These are phyloP conservation scores for Scylla paramamosain DNA, from an alignment of 1,140 invertebrate species.

Conservation along the genomic window DNA sequence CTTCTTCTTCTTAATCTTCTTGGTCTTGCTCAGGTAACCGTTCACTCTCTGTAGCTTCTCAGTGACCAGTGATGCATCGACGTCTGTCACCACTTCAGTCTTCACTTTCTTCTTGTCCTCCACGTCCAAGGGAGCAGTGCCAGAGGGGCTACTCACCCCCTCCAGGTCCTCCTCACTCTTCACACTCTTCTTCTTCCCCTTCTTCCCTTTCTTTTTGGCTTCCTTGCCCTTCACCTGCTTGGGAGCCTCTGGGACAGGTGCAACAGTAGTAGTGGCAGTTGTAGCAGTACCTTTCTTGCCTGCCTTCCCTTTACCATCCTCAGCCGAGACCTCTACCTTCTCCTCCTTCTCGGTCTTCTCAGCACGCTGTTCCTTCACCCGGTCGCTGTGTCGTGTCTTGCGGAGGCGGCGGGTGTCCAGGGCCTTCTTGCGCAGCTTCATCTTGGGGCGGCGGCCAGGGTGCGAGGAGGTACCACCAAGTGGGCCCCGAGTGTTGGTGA, in stretches of 20 bases:
- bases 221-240: background rate
- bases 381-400: conserved; percentile 65
- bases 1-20: conserved; percentile 53
- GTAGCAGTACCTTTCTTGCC: background rate
- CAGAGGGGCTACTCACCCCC: background rate
- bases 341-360: conserved; percentile 33
- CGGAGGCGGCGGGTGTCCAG: conserved; percentile 46
- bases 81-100: background rate
- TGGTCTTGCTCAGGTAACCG: conserved; percentile 21
- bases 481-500: conserved; percentile 38
- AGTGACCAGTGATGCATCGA: background rate
- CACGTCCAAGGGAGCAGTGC: background rate
- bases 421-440: conserved; percentile 68
- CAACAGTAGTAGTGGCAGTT: no score
- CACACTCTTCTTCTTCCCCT: background rate
- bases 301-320: background rate
- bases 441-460: conserved; percentile 36
- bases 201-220: background rate
- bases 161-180: background rate
- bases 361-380: conserved; percentile 41
- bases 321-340: background rate
- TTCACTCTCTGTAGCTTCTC: conserved; percentile 28
- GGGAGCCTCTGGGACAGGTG: background rate
- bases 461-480: background rate
- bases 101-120: background rate